Percentiles rank a stretch among this genome's conserved stretches.
Evolutionary conservation across 2,888 invertebrate species (phyloP).

Genomic region (Tetragonula carbonaria): DNA sequence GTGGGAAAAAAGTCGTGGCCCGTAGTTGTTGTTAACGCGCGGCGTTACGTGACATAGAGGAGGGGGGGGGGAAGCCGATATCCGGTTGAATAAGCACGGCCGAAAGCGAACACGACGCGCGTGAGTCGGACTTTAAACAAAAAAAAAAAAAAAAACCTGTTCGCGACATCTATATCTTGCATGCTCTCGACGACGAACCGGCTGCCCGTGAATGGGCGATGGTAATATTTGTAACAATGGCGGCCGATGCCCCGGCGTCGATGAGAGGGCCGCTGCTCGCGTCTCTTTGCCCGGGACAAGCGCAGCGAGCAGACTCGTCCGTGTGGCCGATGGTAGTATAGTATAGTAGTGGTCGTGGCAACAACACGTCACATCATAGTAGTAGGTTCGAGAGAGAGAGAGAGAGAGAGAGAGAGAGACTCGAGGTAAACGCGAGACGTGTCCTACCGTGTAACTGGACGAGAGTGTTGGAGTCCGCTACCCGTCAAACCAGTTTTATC

Average conservation of each 20-base stretch:
- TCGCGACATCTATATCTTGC: slow-evolving; percentile 63
- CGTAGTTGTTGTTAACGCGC: not conserved
- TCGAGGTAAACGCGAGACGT: slow-evolving; percentile 66
- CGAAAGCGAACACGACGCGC: slow-evolving; percentile 42
- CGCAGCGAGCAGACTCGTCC: not conserved
- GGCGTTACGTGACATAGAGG: not conserved
- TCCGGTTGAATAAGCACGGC: slow-evolving; percentile 35
- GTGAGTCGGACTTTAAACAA: slow-evolving; percentile 64
- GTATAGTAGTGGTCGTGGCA: slow-evolving; percentile 25
- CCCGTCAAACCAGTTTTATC: slow-evolving; percentile 84
- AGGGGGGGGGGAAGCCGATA: slow-evolving; percentile 16
- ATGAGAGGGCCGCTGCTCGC: slow-evolving; percentile 30
- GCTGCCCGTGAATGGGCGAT: slow-evolving; percentile 61
- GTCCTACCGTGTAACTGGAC: slow-evolving; percentile 72
- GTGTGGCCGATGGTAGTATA: not conserved
- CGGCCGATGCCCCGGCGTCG: slow-evolving; percentile 48
- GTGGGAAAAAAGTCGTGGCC: not conserved
- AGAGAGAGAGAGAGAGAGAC: slow-evolving; percentile 59
- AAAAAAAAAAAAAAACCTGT: slow-evolving; percentile 69
- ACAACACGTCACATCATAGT: not conserved
- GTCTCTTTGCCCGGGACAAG: not conserved
- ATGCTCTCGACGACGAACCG: slow-evolving; percentile 45
- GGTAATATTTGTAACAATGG: slow-evolving; percentile 67
- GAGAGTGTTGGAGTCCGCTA: slow-evolving; percentile 72
- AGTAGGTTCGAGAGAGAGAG: slow-evolving; percentile 18